Evolutionary conservation across 2,888 invertebrate genomes (phyloP).

Genomic region (Drosophila pegasa): DNA sequence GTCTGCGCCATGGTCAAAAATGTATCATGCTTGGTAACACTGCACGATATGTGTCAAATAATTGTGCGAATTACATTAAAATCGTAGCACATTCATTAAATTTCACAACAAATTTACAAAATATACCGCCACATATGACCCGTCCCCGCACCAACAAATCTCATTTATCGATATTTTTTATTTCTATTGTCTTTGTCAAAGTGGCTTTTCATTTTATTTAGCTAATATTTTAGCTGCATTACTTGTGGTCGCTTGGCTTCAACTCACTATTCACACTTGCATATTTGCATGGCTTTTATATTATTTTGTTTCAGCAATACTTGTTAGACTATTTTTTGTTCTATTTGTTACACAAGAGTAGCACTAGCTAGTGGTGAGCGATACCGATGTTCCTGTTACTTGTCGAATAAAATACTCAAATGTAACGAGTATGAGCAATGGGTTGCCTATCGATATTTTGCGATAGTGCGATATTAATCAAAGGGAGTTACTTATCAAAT

Average conservation of each 20-base stretch:
- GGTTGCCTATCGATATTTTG: constrained; percentile 13
- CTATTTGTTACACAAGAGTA: constrained; percentile 59
- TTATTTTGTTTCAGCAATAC: constrained; percentile 45
- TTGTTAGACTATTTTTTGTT: constrained; percentile 44
- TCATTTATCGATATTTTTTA: constrained; percentile 48
- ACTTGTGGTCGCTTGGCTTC: not conserved
- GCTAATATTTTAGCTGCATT: not conserved
- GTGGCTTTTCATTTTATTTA: constrained; percentile 10
- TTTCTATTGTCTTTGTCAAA: constrained; percentile 44
- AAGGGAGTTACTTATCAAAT: not conserved
- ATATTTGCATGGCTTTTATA: constrained; percentile 46
- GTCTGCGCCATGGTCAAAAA: constrained; percentile 15
- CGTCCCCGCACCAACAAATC: constrained; percentile 52
- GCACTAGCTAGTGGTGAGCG: constrained; percentile 37
- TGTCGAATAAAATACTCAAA: not conserved
- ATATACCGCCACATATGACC: constrained; percentile 63
- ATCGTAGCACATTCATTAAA: constrained; percentile 48
- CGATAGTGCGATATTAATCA: constrained; percentile 1
- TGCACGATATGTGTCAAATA: constrained; percentile 11
- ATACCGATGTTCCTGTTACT: constrained; percentile 12
- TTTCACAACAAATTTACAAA: constrained; percentile 63
- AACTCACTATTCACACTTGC: constrained; percentile 53
- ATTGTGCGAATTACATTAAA: constrained; percentile 28
- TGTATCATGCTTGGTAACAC: constrained; percentile 10
- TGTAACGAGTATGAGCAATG: constrained; percentile 6